A percentile compares a stretch with the other conserved stretches of the same genome.
Conservation (phyloP, 1,140 invertebrate genomes). For the Plodia interpunctella region DNA sequence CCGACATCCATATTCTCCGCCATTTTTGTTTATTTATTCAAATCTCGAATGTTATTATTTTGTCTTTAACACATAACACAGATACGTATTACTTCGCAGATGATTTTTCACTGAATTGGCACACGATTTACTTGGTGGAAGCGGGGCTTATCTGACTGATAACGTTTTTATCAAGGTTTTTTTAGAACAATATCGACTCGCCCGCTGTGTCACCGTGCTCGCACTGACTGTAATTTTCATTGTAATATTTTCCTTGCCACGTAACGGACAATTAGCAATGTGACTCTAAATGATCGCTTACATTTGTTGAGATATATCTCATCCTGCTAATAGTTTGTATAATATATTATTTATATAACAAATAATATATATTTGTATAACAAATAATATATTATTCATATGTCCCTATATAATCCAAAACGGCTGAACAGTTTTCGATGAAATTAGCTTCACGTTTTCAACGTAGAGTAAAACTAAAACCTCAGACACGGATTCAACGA, state of each 20-base stretch:
- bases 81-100: neutral
- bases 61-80: too few species aligned
- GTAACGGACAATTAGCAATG: constrained; percentile 40
- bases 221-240: constrained; percentile 1
- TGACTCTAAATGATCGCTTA: neutral
- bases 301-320: neutral
- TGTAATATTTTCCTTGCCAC: constrained; percentile 33
- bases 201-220: neutral
- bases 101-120: constrained; percentile 4
- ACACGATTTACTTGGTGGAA: constrained; percentile 9
- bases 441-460: too few species aligned
- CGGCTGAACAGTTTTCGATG: too few species aligned
- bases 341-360: too few species aligned
- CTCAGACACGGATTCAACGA: too few species aligned
- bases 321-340: too few species aligned
- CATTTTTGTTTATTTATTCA: constrained; percentile 48
- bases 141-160: constrained; percentile 40
- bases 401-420: too few species aligned
- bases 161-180: constrained; percentile 26
- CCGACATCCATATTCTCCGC: constrained; percentile 82
- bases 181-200: constrained; percentile 6
- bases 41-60: neutral
- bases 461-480: too few species aligned
- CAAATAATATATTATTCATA: too few species aligned
- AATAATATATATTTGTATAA: too few species aligned